A percentile compares a stretch with the other conserved stretches of the same genome.
Evolutionary conservation across 1,140 invertebrate genomes (phyloP).

Genomic region (Gryllus bimaculatus): DNA sequence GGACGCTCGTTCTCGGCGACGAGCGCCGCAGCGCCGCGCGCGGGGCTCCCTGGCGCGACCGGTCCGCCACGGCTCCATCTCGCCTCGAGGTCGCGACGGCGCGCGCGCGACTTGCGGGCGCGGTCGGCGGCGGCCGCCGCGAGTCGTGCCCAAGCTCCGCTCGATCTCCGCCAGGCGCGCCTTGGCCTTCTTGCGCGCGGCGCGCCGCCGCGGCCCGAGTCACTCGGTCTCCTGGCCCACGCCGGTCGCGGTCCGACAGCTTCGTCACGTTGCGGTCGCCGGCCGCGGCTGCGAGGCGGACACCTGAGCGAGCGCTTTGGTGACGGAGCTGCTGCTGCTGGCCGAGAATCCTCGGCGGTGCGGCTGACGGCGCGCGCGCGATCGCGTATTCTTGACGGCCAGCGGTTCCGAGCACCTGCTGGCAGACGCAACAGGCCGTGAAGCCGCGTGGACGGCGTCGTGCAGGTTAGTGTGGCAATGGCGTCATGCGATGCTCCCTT

Average conservation of each 20-base stretch:
- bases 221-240: slow-evolving; percentile 22
- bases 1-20: slow-evolving; percentile 40
- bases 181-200: slow-evolving; percentile 35
- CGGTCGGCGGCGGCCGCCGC: slow-evolving; percentile 33
- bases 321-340: slow-evolving; percentile 1
- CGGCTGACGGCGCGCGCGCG: slow-evolving; percentile 3
- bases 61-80: slow-evolving; percentile 47
- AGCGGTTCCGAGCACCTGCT: slow-evolving; percentile 18
- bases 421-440: not conserved
- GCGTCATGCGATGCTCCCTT: no score
- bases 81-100: slow-evolving; percentile 49
- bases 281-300: slow-evolving; percentile 15
- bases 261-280: slow-evolving; percentile 39
- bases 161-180: slow-evolving; percentile 31
- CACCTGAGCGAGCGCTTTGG: slow-evolving; percentile 16
- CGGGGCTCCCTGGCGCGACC: slow-evolving; percentile 46
- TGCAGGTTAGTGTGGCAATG: no score
- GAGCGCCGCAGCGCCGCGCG: slow-evolving; percentile 44
- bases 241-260: slow-evolving; percentile 25
- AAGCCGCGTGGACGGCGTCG: no score
- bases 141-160: not conserved
- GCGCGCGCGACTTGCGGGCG: slow-evolving; percentile 38
- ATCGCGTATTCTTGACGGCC: slow-evolving; percentile 20
- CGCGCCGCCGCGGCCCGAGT: slow-evolving; percentile 32
- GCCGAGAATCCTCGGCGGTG: slow-evolving; percentile 8